Conservation (phyloP, 2,888 invertebrate genomes). For the Synanthedon vespiformis region DNA sequence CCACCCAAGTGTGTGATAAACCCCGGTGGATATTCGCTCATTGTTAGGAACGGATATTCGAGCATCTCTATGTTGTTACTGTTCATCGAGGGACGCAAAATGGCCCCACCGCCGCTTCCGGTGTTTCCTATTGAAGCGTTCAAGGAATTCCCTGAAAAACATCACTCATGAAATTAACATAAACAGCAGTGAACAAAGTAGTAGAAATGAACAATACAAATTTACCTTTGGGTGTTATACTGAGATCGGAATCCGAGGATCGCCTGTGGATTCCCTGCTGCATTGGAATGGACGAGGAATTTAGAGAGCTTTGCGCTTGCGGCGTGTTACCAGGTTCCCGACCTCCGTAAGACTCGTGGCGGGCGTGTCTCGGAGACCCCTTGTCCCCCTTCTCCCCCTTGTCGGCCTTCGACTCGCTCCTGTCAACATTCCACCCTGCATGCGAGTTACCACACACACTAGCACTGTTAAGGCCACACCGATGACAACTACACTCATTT, state of each 20-base stretch:
- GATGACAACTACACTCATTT: constrained; percentile 12
- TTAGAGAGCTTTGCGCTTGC: constrained; percentile 35
- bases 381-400: constrained; percentile 28
- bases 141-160: constrained; percentile 78
- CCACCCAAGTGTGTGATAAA: constrained; percentile 88
- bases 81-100: constrained; percentile 75
- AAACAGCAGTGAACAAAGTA: background rate
- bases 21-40: constrained; percentile 89
- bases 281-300: constrained; percentile 59
- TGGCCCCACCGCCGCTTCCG: constrained; percentile 69
- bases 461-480: constrained; percentile 47
- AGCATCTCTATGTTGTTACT: constrained; percentile 88
- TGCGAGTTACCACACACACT: constrained; percentile 69
- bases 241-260: constrained; percentile 94
- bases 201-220: background rate
- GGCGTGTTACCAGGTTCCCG: constrained; percentile 41
- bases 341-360: constrained; percentile 69
- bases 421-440: constrained; percentile 65
- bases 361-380: constrained; percentile 60
- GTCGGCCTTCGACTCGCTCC: constrained; percentile 40
- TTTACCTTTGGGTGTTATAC: constrained; percentile 91
- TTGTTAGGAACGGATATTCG: constrained; percentile 96
- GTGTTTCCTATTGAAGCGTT: constrained; percentile 63
- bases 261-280: constrained; percentile 76
- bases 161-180: background rate